Evolutionary conservation across 2,888 invertebrate genomes (phyloP).

Genomic region (Disparrhopalites patrizii): DNA sequence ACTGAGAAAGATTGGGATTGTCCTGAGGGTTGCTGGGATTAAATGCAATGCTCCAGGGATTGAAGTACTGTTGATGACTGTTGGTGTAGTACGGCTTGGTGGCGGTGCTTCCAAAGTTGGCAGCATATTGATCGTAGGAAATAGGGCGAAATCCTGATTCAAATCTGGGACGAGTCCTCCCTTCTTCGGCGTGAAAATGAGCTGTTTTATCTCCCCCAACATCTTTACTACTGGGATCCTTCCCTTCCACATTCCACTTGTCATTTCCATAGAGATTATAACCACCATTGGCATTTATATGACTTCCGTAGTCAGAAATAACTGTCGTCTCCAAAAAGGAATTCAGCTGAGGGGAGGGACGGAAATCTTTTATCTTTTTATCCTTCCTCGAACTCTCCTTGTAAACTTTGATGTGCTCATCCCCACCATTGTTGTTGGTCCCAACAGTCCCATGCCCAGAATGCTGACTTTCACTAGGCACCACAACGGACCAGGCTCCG

Average conservation of each 20-base stretch:
- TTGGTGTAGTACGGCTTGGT: conserved; percentile 23
- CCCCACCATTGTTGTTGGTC: background rate
- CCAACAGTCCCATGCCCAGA: background rate
- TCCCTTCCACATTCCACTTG: background rate
- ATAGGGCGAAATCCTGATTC: conserved; percentile 46
- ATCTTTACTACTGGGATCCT: background rate
- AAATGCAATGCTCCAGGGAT: conserved; percentile 28
- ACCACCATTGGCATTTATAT: conserved; percentile 1
- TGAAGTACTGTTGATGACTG: conserved; percentile 26
- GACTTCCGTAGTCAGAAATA: conserved; percentile 18
- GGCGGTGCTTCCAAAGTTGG: conserved; percentile 30
- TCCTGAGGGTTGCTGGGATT: conserved; percentile 1
- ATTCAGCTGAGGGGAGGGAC: conserved; percentile 45
- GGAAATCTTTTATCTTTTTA: conserved; percentile 34
- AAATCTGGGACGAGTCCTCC: conserved; percentile 34
- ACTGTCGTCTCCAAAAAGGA: conserved; percentile 41
- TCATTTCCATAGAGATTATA: background rate
- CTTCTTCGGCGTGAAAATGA: conserved; percentile 26
- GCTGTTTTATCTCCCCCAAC: background rate
- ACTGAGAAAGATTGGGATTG: background rate
- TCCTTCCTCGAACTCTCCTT: background rate
- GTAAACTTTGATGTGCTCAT: background rate
- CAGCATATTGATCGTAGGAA: conserved; percentile 37
- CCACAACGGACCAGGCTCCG: no score
- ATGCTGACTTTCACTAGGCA: background rate